A percentile compares a stretch with the other conserved stretches of the same genome.
phyloP scores from a whole-genome alignment of 1,140 invertebrate genomes.

The Ptiloglossa arizonensis region DNA sequence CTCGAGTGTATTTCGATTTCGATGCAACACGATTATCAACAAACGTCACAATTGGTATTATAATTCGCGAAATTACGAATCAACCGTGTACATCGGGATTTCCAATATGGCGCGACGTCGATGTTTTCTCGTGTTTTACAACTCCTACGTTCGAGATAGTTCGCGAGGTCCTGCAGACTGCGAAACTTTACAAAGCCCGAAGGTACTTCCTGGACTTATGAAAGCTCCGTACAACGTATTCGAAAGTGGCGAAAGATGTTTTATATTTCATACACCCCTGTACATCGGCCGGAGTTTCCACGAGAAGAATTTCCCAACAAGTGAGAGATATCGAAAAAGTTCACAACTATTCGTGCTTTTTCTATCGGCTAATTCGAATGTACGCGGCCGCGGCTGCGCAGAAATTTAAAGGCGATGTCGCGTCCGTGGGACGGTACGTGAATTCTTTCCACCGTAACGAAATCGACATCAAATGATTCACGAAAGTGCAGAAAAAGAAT shows the following conservation, averaged over 20 bases:
- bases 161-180: neutral
- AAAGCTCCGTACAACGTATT: neutral
- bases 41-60: too few species aligned
- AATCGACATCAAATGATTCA: neutral
- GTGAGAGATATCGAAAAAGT: neutral
- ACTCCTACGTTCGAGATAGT: slow-evolving; percentile 1
- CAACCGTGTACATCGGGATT: neutral
- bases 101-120: neutral
- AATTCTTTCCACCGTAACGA: neutral
- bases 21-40: too few species aligned
- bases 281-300: neutral
- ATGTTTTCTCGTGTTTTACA: slow-evolving; percentile 2
- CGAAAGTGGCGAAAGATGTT: slow-evolving; percentile 42
- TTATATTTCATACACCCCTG: neutral
- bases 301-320: neutral
- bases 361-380: neutral
- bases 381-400: neutral
- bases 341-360: neutral
- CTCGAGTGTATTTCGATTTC: too few species aligned
- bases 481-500: neutral
- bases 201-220: slow-evolving; percentile 31
- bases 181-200: slow-evolving; percentile 23
- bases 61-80: too few species aligned
- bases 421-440: neutral
- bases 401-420: neutral